Conservation (phyloP, 2,797 vertebrate genomes). For the Thripadectes ignobilis region DNA sequence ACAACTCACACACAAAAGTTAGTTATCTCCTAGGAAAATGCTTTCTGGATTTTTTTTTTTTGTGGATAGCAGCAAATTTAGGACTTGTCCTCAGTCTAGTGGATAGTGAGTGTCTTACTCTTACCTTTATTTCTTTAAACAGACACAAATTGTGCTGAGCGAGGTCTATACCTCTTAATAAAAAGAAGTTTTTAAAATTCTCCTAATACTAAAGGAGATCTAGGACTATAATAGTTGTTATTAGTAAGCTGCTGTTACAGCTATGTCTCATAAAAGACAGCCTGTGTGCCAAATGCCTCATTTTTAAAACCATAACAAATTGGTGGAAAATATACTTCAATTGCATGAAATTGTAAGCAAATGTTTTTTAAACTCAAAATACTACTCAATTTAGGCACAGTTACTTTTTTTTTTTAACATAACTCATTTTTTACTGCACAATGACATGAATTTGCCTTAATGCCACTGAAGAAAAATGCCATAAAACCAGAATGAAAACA, state of each 20-base stretch:
- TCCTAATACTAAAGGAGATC: background rate
- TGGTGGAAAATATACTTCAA: constrained; percentile 29
- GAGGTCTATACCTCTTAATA: background rate
- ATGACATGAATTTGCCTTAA: background rate
- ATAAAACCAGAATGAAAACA: background rate
- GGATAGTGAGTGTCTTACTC: background rate
- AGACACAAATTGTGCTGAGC: background rate
- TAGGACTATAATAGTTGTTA: background rate
- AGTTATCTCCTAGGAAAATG: background rate
- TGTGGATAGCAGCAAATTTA: background rate
- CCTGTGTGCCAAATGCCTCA: background rate
- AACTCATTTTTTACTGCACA: background rate
- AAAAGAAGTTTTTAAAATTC: background rate
- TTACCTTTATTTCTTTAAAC: background rate
- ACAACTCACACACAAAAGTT: background rate
- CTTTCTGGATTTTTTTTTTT: background rate
- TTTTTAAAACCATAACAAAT: constrained; percentile 44
- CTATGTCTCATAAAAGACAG: background rate
- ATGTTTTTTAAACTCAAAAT: constrained; percentile 1
- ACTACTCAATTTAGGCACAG: background rate
- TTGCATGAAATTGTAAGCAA: constrained; percentile 59
- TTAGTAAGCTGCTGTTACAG: background rate
- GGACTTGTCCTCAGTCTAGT: background rate
- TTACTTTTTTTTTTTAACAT: background rate
- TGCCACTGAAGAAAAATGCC: background rate